These are phyloP conservation scores for Lissonota sp. DNA, from an alignment of 2,888 invertebrate genomes.

Conservation along the genomic window DNA sequence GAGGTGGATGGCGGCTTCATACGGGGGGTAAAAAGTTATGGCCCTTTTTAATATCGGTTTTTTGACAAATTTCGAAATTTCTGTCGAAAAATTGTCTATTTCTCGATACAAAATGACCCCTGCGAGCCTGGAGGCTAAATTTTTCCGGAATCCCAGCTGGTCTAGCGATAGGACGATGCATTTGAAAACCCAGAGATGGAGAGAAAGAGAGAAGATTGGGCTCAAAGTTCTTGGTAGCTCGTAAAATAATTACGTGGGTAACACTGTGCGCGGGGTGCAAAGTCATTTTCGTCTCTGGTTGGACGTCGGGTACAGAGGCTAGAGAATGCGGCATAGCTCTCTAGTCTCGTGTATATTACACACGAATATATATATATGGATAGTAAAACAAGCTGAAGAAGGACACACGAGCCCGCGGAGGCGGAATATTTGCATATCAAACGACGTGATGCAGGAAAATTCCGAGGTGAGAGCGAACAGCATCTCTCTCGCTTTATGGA, in stretches of 20 bases:
- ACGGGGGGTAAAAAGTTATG: too few species aligned
- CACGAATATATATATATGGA: background rate
- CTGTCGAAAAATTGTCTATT: background rate
- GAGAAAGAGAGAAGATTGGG: conserved; percentile 8
- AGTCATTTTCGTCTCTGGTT: conserved; percentile 60
- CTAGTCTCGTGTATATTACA: background rate
- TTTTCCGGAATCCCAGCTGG: conserved; percentile 26
- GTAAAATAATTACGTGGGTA: conserved; percentile 66
- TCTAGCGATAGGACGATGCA: conserved; percentile 1
- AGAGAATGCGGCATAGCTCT: conserved; percentile 47
- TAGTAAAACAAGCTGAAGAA: conserved; percentile 5
- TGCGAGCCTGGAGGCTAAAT: background rate
- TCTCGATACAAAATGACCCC: background rate
- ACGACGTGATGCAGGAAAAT: conserved; percentile 61
- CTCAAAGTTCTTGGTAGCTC: conserved; percentile 56
- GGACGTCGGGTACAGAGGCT: conserved; percentile 59
- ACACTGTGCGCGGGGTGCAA: conserved; percentile 54
- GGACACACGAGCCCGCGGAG: conserved; percentile 49
- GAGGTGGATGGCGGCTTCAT: too few species aligned
- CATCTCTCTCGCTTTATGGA: conserved; percentile 63
- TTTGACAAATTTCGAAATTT: background rate
- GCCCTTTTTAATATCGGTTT: too few species aligned
- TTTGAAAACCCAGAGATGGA: conserved; percentile 18
- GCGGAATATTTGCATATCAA: conserved; percentile 71
- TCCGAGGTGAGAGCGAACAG: conserved; percentile 45